Evolutionary conservation across 1,140 invertebrate species (phyloP).

Genomic region (Euwallacea similis): DNA sequence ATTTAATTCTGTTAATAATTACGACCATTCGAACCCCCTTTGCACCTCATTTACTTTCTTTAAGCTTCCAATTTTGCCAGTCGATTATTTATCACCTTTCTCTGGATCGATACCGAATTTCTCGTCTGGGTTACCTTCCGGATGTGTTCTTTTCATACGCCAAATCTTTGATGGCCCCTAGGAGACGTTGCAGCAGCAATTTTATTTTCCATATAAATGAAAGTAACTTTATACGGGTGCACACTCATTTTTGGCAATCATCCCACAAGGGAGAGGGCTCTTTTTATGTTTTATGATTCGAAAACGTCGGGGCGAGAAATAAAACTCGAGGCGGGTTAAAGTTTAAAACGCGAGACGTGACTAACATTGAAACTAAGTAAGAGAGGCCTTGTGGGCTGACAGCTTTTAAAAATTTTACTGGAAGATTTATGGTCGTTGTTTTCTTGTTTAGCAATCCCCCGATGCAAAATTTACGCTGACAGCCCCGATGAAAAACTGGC

Average conservation of each 20-base stretch:
- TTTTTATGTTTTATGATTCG: conserved; percentile 31
- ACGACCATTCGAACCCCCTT: conserved; percentile 1
- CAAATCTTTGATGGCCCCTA: not conserved
- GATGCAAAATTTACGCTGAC: not conserved
- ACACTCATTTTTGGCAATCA: conserved; percentile 28
- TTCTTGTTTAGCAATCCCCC: conserved; percentile 4
- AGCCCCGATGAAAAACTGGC: not conserved
- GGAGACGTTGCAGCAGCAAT: not conserved
- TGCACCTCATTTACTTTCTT: conserved; percentile 22
- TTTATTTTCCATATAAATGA: conserved; percentile 32
- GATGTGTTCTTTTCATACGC: not conserved
- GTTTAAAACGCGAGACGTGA: conserved; percentile 30
- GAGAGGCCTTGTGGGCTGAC: conserved; percentile 5
- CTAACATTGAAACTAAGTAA: conserved; percentile 27
- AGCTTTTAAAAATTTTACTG: conserved; percentile 23
- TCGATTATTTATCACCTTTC: not conserved
- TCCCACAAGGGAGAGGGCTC: conserved; percentile 17
- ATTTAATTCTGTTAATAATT: conserved; percentile 15
- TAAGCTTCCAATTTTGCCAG: not conserved
- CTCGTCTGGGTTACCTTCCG: not conserved
- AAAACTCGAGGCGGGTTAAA: conserved; percentile 34
- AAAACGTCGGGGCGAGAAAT: conserved; percentile 30
- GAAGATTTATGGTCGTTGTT: conserved; percentile 14
- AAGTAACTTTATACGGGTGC: conserved; percentile 17
- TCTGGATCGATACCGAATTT: not conserved